These are phyloP conservation scores for Lampris megalopsis DNA, from an alignment of 2,113 vertebrate species.

Conservation along the genomic window DNA sequence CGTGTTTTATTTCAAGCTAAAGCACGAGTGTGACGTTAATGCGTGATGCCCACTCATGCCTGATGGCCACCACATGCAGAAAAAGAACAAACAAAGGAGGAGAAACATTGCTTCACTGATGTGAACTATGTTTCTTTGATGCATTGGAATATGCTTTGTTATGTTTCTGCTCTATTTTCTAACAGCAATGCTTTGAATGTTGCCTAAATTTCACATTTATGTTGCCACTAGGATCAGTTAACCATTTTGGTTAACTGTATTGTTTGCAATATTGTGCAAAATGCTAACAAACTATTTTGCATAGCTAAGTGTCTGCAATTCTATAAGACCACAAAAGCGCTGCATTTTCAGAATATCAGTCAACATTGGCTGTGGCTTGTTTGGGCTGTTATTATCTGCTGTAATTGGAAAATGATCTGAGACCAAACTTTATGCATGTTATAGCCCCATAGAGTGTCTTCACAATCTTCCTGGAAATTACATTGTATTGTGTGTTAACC, in stretches of 20 bases:
- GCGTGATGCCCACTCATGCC: slow-evolving; percentile 13
- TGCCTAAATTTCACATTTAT: slow-evolving; percentile 35
- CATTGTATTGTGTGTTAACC: slow-evolving; percentile 18
- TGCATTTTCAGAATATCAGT: slow-evolving; percentile 27
- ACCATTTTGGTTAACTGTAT: slow-evolving; percentile 39
- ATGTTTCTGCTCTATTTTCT: slow-evolving; percentile 33
- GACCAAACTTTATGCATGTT: slow-evolving; percentile 24
- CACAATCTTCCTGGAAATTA: slow-evolving; percentile 18
- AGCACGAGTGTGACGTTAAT: slow-evolving; percentile 23
- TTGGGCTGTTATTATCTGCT: slow-evolving; percentile 15
- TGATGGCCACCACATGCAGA: slow-evolving; percentile 10
- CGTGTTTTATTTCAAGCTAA: slow-evolving; percentile 7
- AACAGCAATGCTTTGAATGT: slow-evolving; percentile 13
- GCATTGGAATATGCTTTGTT: slow-evolving; percentile 14
- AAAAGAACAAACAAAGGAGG: background rate
- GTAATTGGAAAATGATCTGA: slow-evolving; percentile 30
- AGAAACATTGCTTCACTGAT: slow-evolving; percentile 17
- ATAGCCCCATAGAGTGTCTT: slow-evolving; percentile 12
- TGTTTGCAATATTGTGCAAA: slow-evolving; percentile 40
- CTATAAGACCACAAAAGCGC: slow-evolving; percentile 17
- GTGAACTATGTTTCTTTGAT: slow-evolving; percentile 12
- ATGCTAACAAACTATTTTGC: background rate
- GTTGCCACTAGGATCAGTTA: slow-evolving; percentile 40
- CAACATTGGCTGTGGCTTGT: slow-evolving; percentile 40
- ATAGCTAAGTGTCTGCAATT: slow-evolving; percentile 62